phyloP scores from a whole-genome alignment of 2,113 vertebrate genomes.

The Hystrix cristata region DNA sequence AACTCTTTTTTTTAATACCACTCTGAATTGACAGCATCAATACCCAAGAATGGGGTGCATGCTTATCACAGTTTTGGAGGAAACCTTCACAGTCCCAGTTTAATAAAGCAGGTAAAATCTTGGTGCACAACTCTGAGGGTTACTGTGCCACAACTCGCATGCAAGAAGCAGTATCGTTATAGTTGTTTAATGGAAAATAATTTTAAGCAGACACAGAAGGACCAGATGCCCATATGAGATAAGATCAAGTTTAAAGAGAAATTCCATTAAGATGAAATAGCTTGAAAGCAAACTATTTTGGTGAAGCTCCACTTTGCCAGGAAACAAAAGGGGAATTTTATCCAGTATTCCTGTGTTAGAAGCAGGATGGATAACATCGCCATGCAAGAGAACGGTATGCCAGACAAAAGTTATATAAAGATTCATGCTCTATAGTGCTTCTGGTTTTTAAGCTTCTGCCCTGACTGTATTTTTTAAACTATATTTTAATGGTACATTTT shows the following conservation, averaged over 20 bases:
- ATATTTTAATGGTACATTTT: no score
- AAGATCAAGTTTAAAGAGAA: neutral
- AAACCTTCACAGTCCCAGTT: neutral
- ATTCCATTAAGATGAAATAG: neutral
- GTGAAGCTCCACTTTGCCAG: neutral
- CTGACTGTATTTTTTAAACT: no score
- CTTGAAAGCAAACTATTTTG: neutral
- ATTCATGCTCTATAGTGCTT: neutral
- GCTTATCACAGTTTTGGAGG: neutral
- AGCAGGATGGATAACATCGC: neutral
- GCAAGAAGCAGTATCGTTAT: neutral
- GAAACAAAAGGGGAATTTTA: neutral
- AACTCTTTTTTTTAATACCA: neutral
- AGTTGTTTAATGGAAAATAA: neutral
- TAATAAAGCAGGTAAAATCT: neutral
- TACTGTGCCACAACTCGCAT: neutral
- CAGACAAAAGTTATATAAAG: neutral
- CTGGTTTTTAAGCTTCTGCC: neutral
- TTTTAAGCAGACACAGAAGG: neutral
- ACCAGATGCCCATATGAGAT: neutral
- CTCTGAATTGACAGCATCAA: neutral
- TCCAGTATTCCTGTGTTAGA: neutral
- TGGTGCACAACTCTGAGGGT: neutral
- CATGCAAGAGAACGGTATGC: accelerated
- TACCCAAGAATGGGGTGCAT: neutral